Evolutionary conservation across 2,113 vertebrate genomes (phyloP).

Genomic region (Oenanthe oenanthe): DNA sequence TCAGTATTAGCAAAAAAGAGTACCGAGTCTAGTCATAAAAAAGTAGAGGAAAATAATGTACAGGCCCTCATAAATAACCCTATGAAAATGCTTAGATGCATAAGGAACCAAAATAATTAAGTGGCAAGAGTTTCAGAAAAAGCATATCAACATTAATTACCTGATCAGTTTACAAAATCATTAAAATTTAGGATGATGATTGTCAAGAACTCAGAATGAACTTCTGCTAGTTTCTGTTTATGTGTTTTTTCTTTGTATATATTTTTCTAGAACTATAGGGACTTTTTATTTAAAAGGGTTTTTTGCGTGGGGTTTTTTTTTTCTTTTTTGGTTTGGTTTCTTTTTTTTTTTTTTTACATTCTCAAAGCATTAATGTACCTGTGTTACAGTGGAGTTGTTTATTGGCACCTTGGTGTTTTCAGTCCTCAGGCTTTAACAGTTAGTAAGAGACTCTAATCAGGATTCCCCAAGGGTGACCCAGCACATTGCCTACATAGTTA

Average conservation of each 20-base stretch:
- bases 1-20: neutral
- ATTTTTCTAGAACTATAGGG: neutral
- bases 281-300: neutral
- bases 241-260: neutral
- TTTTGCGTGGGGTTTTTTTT: too few relatives aligned
- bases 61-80: neutral
- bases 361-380: neutral
- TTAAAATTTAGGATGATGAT: neutral
- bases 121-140: neutral
- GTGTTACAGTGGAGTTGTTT: neutral
- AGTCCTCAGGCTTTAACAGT: neutral
- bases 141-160: neutral
- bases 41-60: neutral
- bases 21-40: neutral
- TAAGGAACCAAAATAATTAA: neutral
- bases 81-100: neutral
- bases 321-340: neutral
- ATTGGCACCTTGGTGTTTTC: neutral
- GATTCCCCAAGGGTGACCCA: neutral
- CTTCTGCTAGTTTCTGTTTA: neutral
- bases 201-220: neutral
- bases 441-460: neutral
- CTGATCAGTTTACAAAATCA: neutral
- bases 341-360: neutral
- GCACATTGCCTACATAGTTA: neutral